Percentiles rank a stretch among this genome's conserved stretches.
These are phyloP conservation scores for Byasa hedistus DNA, from an alignment of 2,888 invertebrate species.

Conservation along the genomic window DNA sequence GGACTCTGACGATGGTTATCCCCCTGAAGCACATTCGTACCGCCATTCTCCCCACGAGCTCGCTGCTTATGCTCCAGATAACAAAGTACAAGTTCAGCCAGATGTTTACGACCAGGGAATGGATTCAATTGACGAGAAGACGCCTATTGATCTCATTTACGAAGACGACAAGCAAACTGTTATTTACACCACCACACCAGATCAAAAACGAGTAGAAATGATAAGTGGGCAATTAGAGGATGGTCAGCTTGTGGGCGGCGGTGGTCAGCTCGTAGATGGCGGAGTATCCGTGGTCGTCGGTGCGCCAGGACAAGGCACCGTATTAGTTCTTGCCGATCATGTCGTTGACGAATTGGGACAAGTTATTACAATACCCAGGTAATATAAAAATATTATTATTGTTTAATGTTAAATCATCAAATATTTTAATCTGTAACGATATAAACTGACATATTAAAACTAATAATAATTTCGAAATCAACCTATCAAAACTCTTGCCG, in stretches of 20 bases:
- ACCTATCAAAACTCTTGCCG: constrained; percentile 11
- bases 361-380: constrained; percentile 84
- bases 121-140: constrained; percentile 82
- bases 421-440: constrained; percentile 1
- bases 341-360: constrained; percentile 85
- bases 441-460: constrained; percentile 3
- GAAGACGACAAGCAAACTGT: constrained; percentile 92
- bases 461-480: constrained; percentile 17
- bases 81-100: constrained; percentile 80
- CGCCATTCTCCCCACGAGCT: constrained; percentile 78
- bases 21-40: constrained; percentile 81
- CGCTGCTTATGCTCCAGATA: constrained; percentile 75
- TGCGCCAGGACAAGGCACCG: constrained; percentile 79
- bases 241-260: constrained; percentile 76
- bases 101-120: constrained; percentile 74
- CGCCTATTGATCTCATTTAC: constrained; percentile 89
- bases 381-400: constrained; percentile 38
- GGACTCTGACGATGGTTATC: constrained; percentile 81
- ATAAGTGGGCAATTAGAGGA: constrained; percentile 84
- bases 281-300: constrained; percentile 77
- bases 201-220: constrained; percentile 90
- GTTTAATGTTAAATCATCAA: not conserved
- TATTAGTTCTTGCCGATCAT: constrained; percentile 86
- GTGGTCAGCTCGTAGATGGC: constrained; percentile 73
- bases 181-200: constrained; percentile 88